Conservation (phyloP, 2,888 invertebrate genomes). For the Apodemia mormo region DNA sequence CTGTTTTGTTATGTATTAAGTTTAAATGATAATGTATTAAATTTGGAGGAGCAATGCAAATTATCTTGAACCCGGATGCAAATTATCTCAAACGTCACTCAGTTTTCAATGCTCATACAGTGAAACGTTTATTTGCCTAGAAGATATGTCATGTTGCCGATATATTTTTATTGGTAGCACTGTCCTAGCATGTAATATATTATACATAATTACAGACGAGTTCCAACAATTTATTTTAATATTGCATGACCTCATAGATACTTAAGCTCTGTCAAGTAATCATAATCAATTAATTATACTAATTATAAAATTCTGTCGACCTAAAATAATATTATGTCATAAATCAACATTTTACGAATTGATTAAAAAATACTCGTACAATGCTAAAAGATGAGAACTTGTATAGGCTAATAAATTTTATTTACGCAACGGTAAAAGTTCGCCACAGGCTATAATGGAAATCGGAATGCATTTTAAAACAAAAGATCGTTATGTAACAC, state of each 20-base stretch:
- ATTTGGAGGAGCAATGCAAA: too few species aligned
- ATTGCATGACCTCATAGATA: not conserved
- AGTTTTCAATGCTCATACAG: too few species aligned
- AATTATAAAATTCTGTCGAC: not conserved
- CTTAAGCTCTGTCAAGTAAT: not conserved
- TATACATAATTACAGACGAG: not conserved
- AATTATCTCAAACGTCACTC: too few species aligned
- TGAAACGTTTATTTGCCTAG: too few species aligned
- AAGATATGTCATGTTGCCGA: too few species aligned
- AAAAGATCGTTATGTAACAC: constrained; percentile 7
- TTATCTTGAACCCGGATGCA: too few species aligned
- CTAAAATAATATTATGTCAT: constrained; percentile 1
- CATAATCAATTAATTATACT: not conserved
- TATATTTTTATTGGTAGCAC: too few species aligned
- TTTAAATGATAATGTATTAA: too few species aligned
- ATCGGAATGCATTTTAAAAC: constrained; percentile 16
- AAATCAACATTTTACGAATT: not conserved
- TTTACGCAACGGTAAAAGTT: constrained; percentile 17
- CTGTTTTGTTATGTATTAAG: too few species aligned
- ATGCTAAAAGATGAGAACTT: constrained; percentile 3
- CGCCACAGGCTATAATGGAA: not conserved
- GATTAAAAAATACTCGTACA: not conserved
- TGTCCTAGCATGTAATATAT: too few species aligned
- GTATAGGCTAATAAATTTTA: constrained; percentile 6
- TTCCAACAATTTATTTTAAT: not conserved